Evolutionary conservation across 1,140 invertebrate genomes (phyloP).

Genomic region (Sinonovacula constricta): DNA sequence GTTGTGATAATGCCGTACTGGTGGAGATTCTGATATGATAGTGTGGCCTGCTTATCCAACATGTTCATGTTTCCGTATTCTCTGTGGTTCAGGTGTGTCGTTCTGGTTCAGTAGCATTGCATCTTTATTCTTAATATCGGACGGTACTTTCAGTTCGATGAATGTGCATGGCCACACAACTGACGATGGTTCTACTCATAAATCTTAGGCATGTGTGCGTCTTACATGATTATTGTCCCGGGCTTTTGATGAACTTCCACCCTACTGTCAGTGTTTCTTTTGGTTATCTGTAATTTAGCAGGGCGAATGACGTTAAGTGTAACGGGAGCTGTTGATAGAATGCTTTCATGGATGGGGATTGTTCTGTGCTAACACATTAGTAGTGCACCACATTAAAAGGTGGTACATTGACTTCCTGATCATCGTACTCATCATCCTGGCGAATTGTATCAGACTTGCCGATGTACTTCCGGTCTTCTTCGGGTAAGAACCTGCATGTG

Average conservation of each 20-base stretch:
- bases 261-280: neutral
- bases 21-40: neutral
- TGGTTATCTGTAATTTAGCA: slow-evolving; percentile 2
- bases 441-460: neutral
- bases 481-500: slow-evolving; percentile 19
- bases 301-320: slow-evolving; percentile 27
- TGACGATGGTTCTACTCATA: neutral
- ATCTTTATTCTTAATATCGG: slow-evolving; percentile 21
- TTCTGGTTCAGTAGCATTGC: slow-evolving; percentile 39
- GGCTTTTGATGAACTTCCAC: neutral
- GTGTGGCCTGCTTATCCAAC: slow-evolving; percentile 14
- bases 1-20: neutral
- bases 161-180: slow-evolving; percentile 21
- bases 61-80: slow-evolving; percentile 28
- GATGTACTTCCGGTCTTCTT: slow-evolving; percentile 6
- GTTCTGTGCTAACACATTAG: slow-evolving; percentile 4
- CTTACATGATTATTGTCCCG: neutral
- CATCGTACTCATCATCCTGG: neutral
- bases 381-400: neutral
- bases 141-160: slow-evolving; percentile 26
- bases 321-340: slow-evolving; percentile 33
- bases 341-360: slow-evolving; percentile 33
- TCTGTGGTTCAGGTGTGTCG: neutral
- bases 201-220: neutral
- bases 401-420: neutral